Evolutionary conservation across 1,140 invertebrate species (phyloP), one percentile per base, ranked within the genome.

Genomic region (Halictus rubicundus): DNA sequence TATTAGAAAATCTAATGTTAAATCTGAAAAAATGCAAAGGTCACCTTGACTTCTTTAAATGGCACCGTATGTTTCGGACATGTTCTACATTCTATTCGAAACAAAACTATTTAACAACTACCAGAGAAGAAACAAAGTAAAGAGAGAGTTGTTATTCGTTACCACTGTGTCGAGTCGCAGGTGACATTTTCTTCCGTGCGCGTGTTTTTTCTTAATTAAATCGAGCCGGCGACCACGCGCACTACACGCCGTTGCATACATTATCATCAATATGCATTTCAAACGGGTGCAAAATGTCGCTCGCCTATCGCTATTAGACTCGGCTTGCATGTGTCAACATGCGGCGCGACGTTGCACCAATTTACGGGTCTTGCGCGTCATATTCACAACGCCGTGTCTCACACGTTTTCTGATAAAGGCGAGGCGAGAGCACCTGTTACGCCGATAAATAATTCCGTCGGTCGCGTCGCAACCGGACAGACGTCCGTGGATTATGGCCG

Each of bases 371-470:
- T 27, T 16, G 6, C n/a, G n/a, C 21, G 70, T 64, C 61, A 37
- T 42, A 59, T 59, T 68, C 54, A 12, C 49, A 61, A 74, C n/a
- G 5, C 46, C 78, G n/a, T 14, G 52, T 68, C n/a, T n/a, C n/a
- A n/a, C 63, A 42, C 70, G 63, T 66, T 25, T 74, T 27, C 39
- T 52, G 78, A 79, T 79, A 74, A 74, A 74, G 39, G 54, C 49
- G 54, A 68, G 70, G 63, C 78, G 8, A 74, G 10, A 74, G 52
- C 76, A 78, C 76, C 78, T 79, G 78, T 79, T 79, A 79, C 78
- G 74, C 60, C 74, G 70, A 74, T 74, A 73, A 74, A 74, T 66
- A 66, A 79, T 68, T 68, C 49, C 12, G 25, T 1, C 10, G 6
- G 57, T 37, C 9, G 16, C 10, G 25, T 1, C 10, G 10, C 32